A percentile compares a stretch with the other conserved stretches of the same genome.
Evolutionary conservation across 2,113 vertebrate genomes (phyloP).

Genomic region (Condylura cristata): DNA sequence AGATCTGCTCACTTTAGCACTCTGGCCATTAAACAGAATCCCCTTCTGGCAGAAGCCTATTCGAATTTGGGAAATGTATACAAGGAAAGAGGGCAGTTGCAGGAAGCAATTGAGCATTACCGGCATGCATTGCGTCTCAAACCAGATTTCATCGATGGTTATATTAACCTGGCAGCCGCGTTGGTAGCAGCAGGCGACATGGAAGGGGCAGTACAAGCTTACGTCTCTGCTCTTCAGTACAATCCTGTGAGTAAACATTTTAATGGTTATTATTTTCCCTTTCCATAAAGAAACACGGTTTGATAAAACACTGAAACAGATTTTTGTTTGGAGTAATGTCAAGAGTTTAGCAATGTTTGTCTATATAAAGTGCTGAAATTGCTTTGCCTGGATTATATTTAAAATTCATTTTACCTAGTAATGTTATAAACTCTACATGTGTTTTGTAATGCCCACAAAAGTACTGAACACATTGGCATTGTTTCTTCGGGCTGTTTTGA

Average conservation of each 20-base stretch:
- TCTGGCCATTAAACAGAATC: conserved; percentile 99
- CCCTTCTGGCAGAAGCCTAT: conserved; percentile 98
- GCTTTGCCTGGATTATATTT: conserved; percentile 9
- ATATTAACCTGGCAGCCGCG: conserved; percentile 98
- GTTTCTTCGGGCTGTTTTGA: conserved; percentile 16
- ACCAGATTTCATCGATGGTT: conserved; percentile 99
- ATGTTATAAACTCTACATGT: not conserved
- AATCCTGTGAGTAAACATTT: conserved; percentile 93
- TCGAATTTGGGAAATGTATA: conserved; percentile 99
- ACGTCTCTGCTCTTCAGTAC: conserved; percentile 99
- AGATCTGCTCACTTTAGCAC: conserved; percentile 99
- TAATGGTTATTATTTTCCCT: conserved; percentile 39
- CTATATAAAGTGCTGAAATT: conserved; percentile 55
- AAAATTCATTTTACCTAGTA: too few relatives aligned
- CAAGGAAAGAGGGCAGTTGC: conserved; percentile 98
- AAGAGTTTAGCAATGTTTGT: conserved; percentile 47
- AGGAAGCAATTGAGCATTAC: conserved; percentile 99
- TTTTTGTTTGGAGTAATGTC: conserved; percentile 49
- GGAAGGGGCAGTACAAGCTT: conserved; percentile 99
- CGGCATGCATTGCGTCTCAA: conserved; percentile 97
- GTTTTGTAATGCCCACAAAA: conserved; percentile 28
- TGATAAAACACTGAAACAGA: not conserved
- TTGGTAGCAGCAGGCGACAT: conserved; percentile 98
- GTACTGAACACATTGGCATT: not conserved
- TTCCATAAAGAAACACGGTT: not conserved